Evolutionary conservation across 2,113 vertebrate genomes (phyloP), one percentile per base, ranked within the genome.

Genomic region (Patagioenas fasciata): DNA sequence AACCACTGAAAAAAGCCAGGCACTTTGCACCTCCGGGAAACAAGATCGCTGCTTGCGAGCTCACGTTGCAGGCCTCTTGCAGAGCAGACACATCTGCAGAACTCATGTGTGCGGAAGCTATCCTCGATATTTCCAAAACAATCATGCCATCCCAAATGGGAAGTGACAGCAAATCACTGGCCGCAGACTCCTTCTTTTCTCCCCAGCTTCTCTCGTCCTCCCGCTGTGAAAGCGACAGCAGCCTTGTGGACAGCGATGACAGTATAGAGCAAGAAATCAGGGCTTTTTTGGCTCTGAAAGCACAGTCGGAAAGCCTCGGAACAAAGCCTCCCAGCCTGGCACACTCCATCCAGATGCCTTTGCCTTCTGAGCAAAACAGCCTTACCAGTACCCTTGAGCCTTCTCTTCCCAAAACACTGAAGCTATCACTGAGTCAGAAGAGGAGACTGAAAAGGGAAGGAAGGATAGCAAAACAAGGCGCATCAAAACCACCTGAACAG

Each of bases 261-360:
- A 99, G 99, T 36, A 99, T 99, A 11, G 99, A 99, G 93, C 99
- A 98, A 89, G 99, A 99, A 95, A 99, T 99, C 96, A 97, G 98
- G 48, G 98, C 97, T 3, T 99, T 99, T 88, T 95, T 99, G 71
- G 99, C 99, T 79, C 98, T 98, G 88, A 99, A 99, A 95, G 99
- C 99, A 2, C 98, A 98, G 95, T 97, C 98, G 6, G 98, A 98
- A 77, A 96, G 96, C 71, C 95, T 98, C 83, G 93, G 93, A 61
- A 50, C 97, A 28, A 92, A 89, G 50, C 24, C 80, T 13, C 90
- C 94, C 26, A 38, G 65, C 80, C 38, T 88, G 70, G 89, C 93
- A 0, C 93, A 3, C 32, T 64, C 96, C 5, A 10, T 71, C 6
- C 96, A 79, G 71, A 80, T 81, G 78, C 93, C 95, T 6, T 92